Evolutionary conservation across 2,113 vertebrate genomes (phyloP).

Genomic region (Edolisoma coerulescens): DNA sequence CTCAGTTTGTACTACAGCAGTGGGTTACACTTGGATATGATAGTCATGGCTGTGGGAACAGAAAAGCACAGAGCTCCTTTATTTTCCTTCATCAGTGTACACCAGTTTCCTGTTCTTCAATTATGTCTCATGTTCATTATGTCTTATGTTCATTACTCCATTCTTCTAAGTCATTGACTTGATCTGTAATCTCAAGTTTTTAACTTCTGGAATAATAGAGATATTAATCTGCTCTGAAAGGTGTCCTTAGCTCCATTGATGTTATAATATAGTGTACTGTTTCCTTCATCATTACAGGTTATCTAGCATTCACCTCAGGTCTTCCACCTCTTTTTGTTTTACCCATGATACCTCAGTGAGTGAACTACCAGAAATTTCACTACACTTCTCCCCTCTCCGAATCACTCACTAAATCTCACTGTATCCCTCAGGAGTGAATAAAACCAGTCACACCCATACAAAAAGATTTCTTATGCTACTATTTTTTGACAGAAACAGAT

Average conservation of each 20-base stretch:
- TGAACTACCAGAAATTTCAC: background rate
- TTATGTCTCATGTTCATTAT: background rate
- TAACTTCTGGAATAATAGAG: background rate
- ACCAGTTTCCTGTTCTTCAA: background rate
- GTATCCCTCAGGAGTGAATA: background rate
- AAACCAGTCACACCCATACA: background rate
- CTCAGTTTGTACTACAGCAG: background rate
- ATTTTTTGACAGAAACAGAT: background rate
- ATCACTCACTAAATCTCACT: background rate
- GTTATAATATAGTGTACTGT: background rate
- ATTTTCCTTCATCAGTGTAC: background rate
- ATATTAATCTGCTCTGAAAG: background rate
- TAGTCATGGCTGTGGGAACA: background rate
- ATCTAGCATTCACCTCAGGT: background rate
- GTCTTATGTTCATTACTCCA: background rate
- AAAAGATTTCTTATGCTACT: background rate
- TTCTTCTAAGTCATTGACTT: background rate
- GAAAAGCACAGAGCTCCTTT: background rate
- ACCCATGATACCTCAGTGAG: background rate
- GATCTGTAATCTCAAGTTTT: background rate
- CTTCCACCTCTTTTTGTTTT: background rate
- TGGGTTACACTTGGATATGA: background rate
- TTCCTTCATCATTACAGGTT: background rate
- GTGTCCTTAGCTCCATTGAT: background rate
- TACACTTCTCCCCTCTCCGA: background rate